Conservation (phyloP, 30 jellyfish, hydroid and myxozoan genomes). For the Aurelia aurita region DNA sequence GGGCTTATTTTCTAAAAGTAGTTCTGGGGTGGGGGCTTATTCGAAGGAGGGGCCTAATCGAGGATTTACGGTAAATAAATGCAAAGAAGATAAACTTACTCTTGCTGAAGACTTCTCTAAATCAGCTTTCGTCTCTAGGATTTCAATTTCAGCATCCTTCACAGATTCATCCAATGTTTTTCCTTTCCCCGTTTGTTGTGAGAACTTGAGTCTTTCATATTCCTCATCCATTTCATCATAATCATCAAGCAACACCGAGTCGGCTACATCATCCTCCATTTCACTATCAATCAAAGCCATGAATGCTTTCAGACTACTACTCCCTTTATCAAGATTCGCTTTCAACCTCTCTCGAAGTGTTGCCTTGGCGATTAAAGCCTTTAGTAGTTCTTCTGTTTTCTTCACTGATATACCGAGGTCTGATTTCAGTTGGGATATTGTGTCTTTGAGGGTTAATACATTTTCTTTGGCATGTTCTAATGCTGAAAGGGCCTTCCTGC, state of each 20-base stretch:
- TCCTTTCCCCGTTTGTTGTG: slow-evolving; percentile 57
- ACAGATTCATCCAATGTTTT: slow-evolving; percentile 69
- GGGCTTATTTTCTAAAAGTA: too few relatives aligned
- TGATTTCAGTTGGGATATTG: slow-evolving; percentile 55
- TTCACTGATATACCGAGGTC: slow-evolving; percentile 53
- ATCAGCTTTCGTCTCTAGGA: slow-evolving; percentile 47
- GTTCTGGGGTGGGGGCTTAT: too few relatives aligned
- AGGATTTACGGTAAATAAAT: neutral
- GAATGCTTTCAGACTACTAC: slow-evolving; percentile 77
- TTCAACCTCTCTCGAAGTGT: slow-evolving; percentile 66
- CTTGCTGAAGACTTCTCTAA: slow-evolving; percentile 51
- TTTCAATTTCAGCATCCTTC: slow-evolving; percentile 54
- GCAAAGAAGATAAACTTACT: slow-evolving; percentile 4
- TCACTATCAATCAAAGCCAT: slow-evolving; percentile 86
- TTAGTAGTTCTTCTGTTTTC: slow-evolving; percentile 45
- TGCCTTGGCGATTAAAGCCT: slow-evolving; percentile 66
- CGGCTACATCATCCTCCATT: slow-evolving; percentile 76
- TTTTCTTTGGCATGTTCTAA: slow-evolving; percentile 49
- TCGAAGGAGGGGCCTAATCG: too few relatives aligned
- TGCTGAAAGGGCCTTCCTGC: slow-evolving; percentile 69
- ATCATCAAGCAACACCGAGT: slow-evolving; percentile 70
- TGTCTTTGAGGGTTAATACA: slow-evolving; percentile 57
- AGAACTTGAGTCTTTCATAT: slow-evolving; percentile 66
- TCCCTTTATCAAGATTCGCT: slow-evolving; percentile 62
- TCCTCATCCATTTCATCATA: slow-evolving; percentile 91